Evolutionary conservation across 2,797 vertebrate genomes (phyloP).

Genomic region (Botia almorhae): DNA sequence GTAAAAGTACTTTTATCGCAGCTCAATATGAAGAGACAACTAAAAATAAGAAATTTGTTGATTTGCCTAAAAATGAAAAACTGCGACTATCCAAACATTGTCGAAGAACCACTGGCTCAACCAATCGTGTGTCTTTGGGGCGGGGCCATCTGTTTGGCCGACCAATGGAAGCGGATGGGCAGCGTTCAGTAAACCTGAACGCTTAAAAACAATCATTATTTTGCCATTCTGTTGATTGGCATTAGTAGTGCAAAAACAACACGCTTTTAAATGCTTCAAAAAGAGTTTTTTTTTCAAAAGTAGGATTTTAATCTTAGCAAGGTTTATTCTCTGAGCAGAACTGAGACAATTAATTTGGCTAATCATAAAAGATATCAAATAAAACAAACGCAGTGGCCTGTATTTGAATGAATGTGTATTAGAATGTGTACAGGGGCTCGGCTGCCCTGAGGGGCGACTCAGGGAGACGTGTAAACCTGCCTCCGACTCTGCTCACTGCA

Average conservation of each 20-base stretch:
- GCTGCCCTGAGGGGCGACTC: slow-evolving; percentile 60
- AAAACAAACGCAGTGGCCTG: slow-evolving; percentile 1
- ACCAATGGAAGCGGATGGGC: background rate
- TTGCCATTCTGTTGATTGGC: background rate
- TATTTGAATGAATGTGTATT: slow-evolving; percentile 65
- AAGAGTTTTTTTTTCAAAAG: background rate
- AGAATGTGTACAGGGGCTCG: slow-evolving; percentile 65
- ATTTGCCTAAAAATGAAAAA: background rate
- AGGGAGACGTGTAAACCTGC: slow-evolving; percentile 64
- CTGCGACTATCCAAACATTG: background rate
- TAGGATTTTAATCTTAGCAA: background rate
- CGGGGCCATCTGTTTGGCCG: background rate
- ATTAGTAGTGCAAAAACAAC: background rate
- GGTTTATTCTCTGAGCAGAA: background rate
- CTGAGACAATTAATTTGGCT: slow-evolving; percentile 6
- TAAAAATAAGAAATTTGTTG: background rate
- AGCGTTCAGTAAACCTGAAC: background rate
- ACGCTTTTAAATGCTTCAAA: background rate
- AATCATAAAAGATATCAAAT: background rate
- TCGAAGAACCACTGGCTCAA: background rate
- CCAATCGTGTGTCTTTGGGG: slow-evolving; percentile 5
- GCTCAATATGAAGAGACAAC: slow-evolving; percentile 2
- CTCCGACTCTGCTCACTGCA: slow-evolving; percentile 61
- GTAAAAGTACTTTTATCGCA: background rate
- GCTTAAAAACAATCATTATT: background rate